Percentiles rank a stretch among this genome's conserved stretches.
phyloP scores from a whole-genome alignment of 2,888 invertebrate genomes.

The Incurvaria masculella region DNA sequence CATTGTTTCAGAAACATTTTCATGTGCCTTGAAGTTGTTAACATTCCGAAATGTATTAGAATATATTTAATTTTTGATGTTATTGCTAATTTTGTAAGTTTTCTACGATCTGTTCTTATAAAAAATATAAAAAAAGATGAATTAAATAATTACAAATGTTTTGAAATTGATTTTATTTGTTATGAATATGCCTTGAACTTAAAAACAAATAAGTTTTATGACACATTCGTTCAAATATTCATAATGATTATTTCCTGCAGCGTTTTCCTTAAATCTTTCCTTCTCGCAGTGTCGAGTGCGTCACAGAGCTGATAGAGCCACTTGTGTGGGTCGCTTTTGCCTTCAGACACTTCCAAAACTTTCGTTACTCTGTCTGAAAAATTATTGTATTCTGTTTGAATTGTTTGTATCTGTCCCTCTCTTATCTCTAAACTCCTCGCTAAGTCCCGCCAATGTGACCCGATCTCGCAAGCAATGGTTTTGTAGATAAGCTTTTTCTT shows the following conservation, averaged over 20 bases:
- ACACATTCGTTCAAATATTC: slow-evolving; percentile 35
- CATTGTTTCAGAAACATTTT: neutral
- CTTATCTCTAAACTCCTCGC: slow-evolving; percentile 35
- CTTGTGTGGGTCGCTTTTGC: slow-evolving; percentile 29
- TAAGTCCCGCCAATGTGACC: slow-evolving; percentile 36
- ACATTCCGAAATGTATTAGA: neutral
- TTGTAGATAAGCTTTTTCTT: slow-evolving; percentile 32
- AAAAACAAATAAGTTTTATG: too few relatives aligned
- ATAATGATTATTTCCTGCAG: slow-evolving; percentile 37
- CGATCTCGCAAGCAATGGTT: slow-evolving; percentile 34
- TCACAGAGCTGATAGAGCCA: slow-evolving; percentile 40
- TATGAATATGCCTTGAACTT: too few relatives aligned
- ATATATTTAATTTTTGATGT: neutral
- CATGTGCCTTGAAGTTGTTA: neutral
- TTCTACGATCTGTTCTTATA: neutral
- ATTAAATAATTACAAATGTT: neutral
- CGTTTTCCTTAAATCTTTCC: slow-evolving; percentile 33
- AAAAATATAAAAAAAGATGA: neutral
- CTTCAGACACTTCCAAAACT: slow-evolving; percentile 28
- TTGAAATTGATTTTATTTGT: too few relatives aligned
- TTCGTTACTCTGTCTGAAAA: slow-evolving; percentile 26
- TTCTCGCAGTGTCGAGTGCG: slow-evolving; percentile 33
- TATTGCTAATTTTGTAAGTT: neutral
- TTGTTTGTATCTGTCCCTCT: slow-evolving; percentile 36
- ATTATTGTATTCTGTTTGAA: slow-evolving; percentile 26